Evolutionary conservation across 37 sponge, comb jelly and placozoan genomes (phyloP).

Genomic region (Crambe crambe): DNA sequence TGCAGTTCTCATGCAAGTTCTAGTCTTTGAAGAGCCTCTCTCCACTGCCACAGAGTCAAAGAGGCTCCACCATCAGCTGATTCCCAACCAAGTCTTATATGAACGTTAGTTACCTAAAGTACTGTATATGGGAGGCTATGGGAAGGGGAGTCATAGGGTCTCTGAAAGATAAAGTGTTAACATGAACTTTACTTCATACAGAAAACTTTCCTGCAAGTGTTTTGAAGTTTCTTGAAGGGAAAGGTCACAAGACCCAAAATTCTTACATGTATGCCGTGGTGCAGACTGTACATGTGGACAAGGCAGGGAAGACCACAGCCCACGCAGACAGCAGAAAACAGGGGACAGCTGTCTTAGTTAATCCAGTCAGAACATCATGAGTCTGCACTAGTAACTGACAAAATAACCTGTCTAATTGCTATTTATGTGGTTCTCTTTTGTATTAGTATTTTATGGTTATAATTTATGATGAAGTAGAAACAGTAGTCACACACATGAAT

Average conservation of each 20-base stretch:
- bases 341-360: constrained; percentile 30
- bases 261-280: constrained; percentile 6
- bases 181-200: too few relatives aligned
- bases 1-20: constrained; percentile 33
- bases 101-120: constrained; percentile 69
- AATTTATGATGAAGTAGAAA: not conserved
- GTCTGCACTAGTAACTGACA: not conserved
- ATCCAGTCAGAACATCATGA: not conserved
- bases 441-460: not conserved
- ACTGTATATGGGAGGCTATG: not conserved
- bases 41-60: constrained; percentile 44
- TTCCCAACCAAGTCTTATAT: constrained; percentile 42
- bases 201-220: constrained; percentile 36
- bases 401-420: not conserved
- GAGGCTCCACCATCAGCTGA: constrained; percentile 77
- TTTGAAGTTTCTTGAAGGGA: constrained; percentile 5
- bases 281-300: constrained; percentile 30
- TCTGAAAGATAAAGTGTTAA: not conserved
- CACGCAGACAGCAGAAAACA: constrained; percentile 64
- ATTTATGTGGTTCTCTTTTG: not conserved
- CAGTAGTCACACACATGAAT: not conserved
- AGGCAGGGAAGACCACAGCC: constrained; percentile 17
- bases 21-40: constrained; percentile 28
- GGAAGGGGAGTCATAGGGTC: not conserved
- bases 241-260: constrained; percentile 24